These are phyloP conservation scores for Hypsopygia costalis DNA, from an alignment of 2,888 invertebrate genomes.

Conservation along the genomic window DNA sequence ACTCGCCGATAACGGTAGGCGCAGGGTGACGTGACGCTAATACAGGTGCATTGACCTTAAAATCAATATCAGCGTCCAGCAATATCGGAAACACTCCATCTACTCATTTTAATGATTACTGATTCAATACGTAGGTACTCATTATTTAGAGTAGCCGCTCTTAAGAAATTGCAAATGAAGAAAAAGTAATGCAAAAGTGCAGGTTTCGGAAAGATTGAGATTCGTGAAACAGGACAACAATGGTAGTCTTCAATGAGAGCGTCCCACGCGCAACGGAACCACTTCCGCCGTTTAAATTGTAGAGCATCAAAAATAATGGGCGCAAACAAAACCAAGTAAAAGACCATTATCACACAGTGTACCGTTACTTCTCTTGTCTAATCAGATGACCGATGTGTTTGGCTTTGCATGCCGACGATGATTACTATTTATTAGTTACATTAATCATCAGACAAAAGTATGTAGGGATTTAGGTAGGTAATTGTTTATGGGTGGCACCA, in stretches of 20 bases:
- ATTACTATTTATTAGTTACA: constrained; percentile 44
- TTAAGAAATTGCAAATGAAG: constrained; percentile 3
- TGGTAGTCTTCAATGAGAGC: constrained; percentile 45
- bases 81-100: constrained; percentile 7
- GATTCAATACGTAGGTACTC: background rate
- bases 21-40: constrained; percentile 40
- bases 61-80: constrained; percentile 20
- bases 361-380: constrained; percentile 41
- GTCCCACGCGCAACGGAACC: constrained; percentile 64
- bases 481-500: constrained; percentile 39
- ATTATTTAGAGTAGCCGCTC: background rate
- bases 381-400: constrained; percentile 42
- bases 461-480: constrained; percentile 19
- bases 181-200: constrained; percentile 13
- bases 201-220: constrained; percentile 35
- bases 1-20: constrained; percentile 51
- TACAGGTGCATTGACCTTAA: constrained; percentile 38
- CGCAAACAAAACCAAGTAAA: constrained; percentile 51
- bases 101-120: background rate
- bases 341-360: constrained; percentile 41
- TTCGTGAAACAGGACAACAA: constrained; percentile 44
- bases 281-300: constrained; percentile 60
- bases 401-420: constrained; percentile 27
- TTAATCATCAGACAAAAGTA: constrained; percentile 36
- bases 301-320: constrained; percentile 54